phyloP scores from a whole-genome alignment of 1,140 invertebrate genomes.

The Drosophila sturtevanti region DNA sequence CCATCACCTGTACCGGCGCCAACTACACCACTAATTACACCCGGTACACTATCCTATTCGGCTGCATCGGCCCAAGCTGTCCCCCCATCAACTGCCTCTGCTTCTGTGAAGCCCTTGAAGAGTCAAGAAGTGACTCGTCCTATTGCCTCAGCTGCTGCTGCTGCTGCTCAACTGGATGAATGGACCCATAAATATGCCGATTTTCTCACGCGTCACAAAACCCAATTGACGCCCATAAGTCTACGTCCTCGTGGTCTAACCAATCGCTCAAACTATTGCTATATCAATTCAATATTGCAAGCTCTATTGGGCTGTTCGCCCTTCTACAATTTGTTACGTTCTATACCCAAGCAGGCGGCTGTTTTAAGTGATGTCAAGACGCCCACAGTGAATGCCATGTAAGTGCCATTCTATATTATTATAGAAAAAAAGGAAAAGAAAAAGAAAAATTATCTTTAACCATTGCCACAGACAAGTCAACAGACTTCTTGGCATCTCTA shows the following conservation, averaged over 20 bases:
- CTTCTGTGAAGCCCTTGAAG: conserved; percentile 49
- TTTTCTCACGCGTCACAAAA: conserved; percentile 88
- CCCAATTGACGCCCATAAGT: conserved; percentile 89
- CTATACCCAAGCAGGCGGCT: conserved; percentile 85
- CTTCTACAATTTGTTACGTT: conserved; percentile 94
- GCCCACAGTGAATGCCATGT: conserved; percentile 94
- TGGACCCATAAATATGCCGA: conserved; percentile 85
- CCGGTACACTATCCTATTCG: conserved; percentile 79
- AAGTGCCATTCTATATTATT: conserved; percentile 39
- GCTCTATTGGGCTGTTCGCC: conserved; percentile 95
- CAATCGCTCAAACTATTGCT: conserved; percentile 97
- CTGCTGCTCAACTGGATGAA: conserved; percentile 65
- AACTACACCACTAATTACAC: conserved; percentile 64
- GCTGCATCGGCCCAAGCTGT: conserved; percentile 78
- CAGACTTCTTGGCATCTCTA: conserved; percentile 1
- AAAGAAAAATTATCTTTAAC: neutral
- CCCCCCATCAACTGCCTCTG: conserved; percentile 42
- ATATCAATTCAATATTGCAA: conserved; percentile 96
- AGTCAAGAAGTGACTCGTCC: conserved; percentile 34
- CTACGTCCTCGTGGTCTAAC: conserved; percentile 93
- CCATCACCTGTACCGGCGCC: conserved; percentile 66
- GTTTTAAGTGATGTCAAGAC: conserved; percentile 87
- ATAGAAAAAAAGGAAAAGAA: too few relatives aligned
- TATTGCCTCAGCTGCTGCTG: neutral
- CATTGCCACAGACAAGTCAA: neutral